A percentile compares a stretch with the other conserved stretches of the same genome.
Evolutionary conservation across 2,113 vertebrate genomes (phyloP).

Genomic region (Oceanodroma tethys): DNA sequence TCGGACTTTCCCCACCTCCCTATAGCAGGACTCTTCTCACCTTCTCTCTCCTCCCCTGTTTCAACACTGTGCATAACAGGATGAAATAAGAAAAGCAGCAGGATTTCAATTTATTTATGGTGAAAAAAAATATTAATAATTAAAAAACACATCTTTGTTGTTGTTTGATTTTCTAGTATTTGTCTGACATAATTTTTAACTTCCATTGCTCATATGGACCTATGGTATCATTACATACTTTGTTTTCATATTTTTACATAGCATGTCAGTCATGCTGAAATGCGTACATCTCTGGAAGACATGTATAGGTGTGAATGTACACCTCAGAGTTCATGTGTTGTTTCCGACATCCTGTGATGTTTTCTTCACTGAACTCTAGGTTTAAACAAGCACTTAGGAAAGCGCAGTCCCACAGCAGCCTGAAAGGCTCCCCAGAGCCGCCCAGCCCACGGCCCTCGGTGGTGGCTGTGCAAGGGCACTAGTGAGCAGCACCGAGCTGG

Average conservation of each 20-base stretch:
- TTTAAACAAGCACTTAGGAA: neutral
- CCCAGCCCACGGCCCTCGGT: accelerated
- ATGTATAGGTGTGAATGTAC: neutral
- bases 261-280: neutral
- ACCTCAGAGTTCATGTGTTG: neutral
- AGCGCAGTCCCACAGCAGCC: accelerated
- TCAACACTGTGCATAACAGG: neutral
- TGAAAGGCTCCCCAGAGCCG: neutral
- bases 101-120: neutral
- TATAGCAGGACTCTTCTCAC: neutral
- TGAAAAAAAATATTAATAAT: neutral
- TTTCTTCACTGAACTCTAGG: neutral
- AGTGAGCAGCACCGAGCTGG: neutral
- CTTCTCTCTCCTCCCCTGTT: neutral
- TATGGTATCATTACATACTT: neutral
- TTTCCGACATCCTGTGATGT: neutral
- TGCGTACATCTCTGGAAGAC: neutral
- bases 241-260: neutral
- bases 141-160: neutral
- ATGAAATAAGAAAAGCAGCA: neutral
- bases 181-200: neutral
- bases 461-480: neutral
- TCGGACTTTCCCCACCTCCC: neutral
- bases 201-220: neutral
- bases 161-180: neutral